Evolutionary conservation across 2,113 vertebrate species (phyloP).

Genomic region (Chauna torquata): DNA sequence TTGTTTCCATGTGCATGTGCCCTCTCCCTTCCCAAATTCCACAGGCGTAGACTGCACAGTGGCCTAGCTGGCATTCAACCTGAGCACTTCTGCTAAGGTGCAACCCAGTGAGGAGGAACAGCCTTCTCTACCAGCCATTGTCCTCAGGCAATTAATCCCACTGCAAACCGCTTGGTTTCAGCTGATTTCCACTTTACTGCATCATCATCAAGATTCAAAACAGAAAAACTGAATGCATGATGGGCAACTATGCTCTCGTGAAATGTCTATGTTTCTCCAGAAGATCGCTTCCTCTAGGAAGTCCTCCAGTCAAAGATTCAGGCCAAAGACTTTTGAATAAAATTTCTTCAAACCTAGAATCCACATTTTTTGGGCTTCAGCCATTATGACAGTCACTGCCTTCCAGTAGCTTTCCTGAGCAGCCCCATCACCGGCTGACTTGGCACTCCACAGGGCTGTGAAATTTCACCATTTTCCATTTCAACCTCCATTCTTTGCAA

Average conservation of each 20-base stretch:
- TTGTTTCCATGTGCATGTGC: not conserved
- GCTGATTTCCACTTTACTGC: not conserved
- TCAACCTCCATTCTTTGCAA: not conserved
- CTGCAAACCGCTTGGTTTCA: not conserved
- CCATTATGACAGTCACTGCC: not conserved
- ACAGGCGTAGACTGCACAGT: not conserved
- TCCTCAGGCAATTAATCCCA: not conserved
- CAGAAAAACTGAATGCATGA: not conserved
- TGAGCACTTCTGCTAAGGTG: not conserved
- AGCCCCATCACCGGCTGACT: not conserved
- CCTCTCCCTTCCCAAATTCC: not conserved
- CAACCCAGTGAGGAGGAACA: not conserved
- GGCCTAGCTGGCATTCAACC: not conserved
- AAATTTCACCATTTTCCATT: not conserved
- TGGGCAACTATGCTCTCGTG: not conserved
- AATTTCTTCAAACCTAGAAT: not conserved
- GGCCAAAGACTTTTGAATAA: not conserved
- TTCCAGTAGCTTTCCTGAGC: not conserved
- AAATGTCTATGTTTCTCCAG: not conserved
- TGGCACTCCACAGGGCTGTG: not conserved
- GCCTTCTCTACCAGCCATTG: not conserved
- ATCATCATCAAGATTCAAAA: not conserved
- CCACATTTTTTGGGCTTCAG: not conserved
- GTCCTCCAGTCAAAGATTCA: not conserved
- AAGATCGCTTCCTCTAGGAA: not conserved